Conservation (phyloP, 1,140 invertebrate genomes). For the Yoshiicerus persimilis region DNA sequence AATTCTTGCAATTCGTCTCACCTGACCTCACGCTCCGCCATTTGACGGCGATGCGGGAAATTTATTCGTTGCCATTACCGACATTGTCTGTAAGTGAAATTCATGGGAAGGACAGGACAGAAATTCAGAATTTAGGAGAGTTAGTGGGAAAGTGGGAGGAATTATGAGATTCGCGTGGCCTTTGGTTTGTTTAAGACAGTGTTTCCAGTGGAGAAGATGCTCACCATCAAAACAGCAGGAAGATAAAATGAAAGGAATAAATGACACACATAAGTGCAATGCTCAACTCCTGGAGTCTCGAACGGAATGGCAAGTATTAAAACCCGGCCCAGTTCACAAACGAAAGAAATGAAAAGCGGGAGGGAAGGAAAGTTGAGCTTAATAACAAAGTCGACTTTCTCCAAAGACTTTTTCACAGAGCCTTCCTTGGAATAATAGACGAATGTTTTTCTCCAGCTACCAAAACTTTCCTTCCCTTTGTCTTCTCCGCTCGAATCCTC, state of each 20-base stretch:
- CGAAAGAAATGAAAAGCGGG: background rate
- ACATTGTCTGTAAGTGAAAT: background rate
- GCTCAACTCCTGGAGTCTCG: background rate
- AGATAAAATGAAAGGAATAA: background rate
- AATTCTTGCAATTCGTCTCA: background rate
- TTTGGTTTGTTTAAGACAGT: background rate
- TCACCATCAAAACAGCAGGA: background rate
- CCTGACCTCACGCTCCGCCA: background rate
- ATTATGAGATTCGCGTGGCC: background rate
- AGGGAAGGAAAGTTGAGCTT: background rate
- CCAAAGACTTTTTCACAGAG: background rate
- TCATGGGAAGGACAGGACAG: background rate
- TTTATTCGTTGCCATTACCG: background rate
- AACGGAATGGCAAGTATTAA: background rate
- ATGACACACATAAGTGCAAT: background rate
- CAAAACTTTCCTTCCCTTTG: background rate
- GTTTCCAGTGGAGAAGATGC: background rate
- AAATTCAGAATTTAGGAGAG: background rate
- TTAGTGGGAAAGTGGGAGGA: background rate
- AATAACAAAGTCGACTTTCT: background rate
- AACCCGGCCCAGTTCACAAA: background rate
- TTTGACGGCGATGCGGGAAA: background rate
- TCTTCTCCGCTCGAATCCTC: background rate
- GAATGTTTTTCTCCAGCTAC: background rate
- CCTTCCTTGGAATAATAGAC: background rate